Conservation (phyloP, 2,888 invertebrate genomes). For the Petrophora chlorosata region DNA sequence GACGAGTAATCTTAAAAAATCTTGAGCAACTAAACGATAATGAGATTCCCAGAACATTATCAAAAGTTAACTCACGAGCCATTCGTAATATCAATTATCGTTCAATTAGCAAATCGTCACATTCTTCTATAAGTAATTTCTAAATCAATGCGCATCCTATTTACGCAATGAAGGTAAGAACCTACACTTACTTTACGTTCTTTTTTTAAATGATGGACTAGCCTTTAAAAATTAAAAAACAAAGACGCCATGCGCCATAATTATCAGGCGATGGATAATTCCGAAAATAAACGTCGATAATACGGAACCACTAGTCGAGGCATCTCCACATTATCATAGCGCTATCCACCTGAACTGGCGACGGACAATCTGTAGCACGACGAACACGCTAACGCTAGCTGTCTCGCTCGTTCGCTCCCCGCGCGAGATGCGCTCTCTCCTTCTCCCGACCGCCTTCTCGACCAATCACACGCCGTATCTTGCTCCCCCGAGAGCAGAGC, state of each 20-base stretch:
- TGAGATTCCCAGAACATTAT: constrained; percentile 35
- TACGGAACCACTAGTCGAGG: constrained; percentile 45
- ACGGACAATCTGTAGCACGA: constrained; percentile 72
- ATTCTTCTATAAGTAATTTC: constrained; percentile 2
- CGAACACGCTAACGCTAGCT: constrained; percentile 71
- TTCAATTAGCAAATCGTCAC: constrained; percentile 36
- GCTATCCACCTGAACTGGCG: constrained; percentile 76
- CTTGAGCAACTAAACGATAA: constrained; percentile 37
- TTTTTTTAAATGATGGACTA: not conserved
- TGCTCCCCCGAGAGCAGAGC: constrained; percentile 83
- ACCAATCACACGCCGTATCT: constrained; percentile 81
- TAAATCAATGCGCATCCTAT: constrained; percentile 15
- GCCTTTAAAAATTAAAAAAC: not conserved
- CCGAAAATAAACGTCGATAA: constrained; percentile 29
- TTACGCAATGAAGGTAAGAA: no score
- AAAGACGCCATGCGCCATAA: not conserved
- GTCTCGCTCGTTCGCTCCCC: constrained; percentile 69
- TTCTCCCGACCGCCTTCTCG: constrained; percentile 75
- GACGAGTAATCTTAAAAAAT: constrained; percentile 31
- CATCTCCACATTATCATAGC: constrained; percentile 79
- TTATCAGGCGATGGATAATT: constrained; percentile 9
- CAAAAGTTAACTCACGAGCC: constrained; percentile 34
- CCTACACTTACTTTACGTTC: no score
- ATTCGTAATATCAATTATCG: constrained; percentile 32
- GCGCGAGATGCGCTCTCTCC: constrained; percentile 74